Evolutionary conservation across 1,140 invertebrate genomes (phyloP).

Genomic region (Cyclargus thomasi): DNA sequence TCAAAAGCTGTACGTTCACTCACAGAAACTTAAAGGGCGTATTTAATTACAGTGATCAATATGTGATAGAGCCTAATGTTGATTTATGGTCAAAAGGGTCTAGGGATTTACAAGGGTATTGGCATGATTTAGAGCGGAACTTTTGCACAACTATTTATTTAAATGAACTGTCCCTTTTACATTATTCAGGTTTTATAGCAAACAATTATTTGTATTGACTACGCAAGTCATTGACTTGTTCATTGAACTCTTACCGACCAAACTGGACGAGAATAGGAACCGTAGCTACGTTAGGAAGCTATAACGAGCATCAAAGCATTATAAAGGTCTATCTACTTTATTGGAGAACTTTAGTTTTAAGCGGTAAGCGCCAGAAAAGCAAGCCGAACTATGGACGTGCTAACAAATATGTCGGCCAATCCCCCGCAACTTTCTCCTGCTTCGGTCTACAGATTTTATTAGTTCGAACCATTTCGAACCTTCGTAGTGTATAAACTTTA

Average conservation of each 20-base stretch:
- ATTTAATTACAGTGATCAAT: slow-evolving; percentile 14
- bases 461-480: not conserved
- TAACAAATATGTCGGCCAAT: not conserved
- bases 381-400: not conserved
- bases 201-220: not conserved
- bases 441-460: not conserved
- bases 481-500: not conserved
- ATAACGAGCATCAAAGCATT: not conserved
- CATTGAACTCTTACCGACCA: too few relatives aligned
- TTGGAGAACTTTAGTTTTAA: not conserved
- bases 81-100: slow-evolving; percentile 11
- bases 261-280: not conserved
- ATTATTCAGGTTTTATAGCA: not conserved
- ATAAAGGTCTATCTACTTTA: not conserved
- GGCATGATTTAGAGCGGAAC: slow-evolving; percentile 12
- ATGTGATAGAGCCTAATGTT: slow-evolving; percentile 2
- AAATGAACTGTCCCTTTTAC: not conserved
- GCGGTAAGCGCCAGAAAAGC: not conserved
- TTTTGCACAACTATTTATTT: slow-evolving; percentile 11
- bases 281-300: not conserved
- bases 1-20: not conserved
- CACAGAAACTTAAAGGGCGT: not conserved
- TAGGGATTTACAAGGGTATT: slow-evolving; percentile 7
- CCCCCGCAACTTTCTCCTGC: not conserved
- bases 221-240: not conserved